A percentile compares a stretch with the other conserved stretches of the same genome.
phyloP scores from a whole-genome alignment of 2,797 vertebrate genomes.

The Podarcis siculus region DNA sequence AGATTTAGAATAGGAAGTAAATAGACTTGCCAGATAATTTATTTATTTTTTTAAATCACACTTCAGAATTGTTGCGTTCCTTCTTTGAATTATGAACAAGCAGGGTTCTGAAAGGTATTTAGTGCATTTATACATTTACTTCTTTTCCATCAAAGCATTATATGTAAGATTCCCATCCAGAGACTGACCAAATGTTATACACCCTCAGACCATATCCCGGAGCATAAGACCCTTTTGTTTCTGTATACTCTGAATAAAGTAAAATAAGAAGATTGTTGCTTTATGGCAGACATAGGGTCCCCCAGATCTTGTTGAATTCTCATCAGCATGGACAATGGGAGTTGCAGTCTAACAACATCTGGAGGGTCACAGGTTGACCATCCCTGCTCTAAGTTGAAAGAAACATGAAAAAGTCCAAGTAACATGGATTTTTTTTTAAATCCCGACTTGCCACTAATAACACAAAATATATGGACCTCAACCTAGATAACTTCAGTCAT shows the following conservation, averaged over 20 bases:
- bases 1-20: background rate
- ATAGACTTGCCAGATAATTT: background rate
- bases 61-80: background rate
- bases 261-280: background rate
- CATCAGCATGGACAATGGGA: too few species aligned
- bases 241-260: background rate
- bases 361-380: too few species aligned
- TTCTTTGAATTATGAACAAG: background rate
- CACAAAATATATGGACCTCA: background rate
- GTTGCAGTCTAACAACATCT: too few species aligned
- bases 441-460: background rate
- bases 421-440: background rate
- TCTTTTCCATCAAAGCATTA: background rate
- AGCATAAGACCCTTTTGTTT: background rate
- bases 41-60: background rate
- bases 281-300: too few species aligned
- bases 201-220: background rate
- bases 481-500: background rate
- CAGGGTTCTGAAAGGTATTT: background rate
- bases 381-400: background rate
- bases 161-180: background rate
- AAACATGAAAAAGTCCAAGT: background rate
- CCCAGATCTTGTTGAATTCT: too few species aligned
- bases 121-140: background rate
- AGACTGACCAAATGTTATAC: background rate